phyloP scores from a whole-genome alignment of 2,888 invertebrate species.

The Acleris laterana region DNA sequence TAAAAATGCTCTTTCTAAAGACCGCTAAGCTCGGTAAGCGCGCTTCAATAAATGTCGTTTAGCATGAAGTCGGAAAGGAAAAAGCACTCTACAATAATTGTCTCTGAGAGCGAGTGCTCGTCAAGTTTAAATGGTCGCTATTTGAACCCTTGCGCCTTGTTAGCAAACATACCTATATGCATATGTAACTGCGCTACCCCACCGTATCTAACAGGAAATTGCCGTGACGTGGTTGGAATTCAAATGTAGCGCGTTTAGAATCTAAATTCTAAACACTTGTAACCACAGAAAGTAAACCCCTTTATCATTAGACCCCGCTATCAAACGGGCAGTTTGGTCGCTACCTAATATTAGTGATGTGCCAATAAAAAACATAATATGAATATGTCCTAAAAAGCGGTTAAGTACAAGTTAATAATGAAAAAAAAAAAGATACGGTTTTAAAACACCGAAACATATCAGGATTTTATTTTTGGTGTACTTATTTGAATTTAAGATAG shows the following conservation, averaged over 20 bases:
- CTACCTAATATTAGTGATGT: too few relatives aligned
- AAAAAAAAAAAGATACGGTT: too few relatives aligned
- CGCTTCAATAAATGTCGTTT: background rate
- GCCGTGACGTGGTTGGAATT: slow-evolving; percentile 12
- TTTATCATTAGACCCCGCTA: too few relatives aligned
- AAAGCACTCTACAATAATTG: slow-evolving; percentile 37
- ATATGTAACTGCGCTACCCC: background rate
- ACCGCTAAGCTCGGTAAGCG: background rate
- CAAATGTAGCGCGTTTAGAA: background rate
- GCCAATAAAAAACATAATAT: too few relatives aligned
- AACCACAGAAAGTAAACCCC: too few relatives aligned
- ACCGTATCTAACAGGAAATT: background rate
- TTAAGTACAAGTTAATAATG: too few relatives aligned
- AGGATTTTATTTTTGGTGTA: too few relatives aligned
- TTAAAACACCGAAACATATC: too few relatives aligned
- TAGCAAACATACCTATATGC: background rate
- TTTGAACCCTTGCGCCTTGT: slow-evolving; percentile 15
- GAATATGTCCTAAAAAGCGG: too few relatives aligned
- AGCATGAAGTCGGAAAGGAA: slow-evolving; percentile 17
- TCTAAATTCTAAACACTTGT: background rate
- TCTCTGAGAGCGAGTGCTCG: slow-evolving; percentile 28
- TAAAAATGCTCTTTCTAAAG: background rate
- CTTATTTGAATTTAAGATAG: too few relatives aligned
- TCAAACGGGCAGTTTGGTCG: too few relatives aligned
- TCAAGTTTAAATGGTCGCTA: slow-evolving; percentile 34